Evolutionary conservation across 1,140 invertebrate species (phyloP).

Genomic region (Drosophila persimilis): DNA sequence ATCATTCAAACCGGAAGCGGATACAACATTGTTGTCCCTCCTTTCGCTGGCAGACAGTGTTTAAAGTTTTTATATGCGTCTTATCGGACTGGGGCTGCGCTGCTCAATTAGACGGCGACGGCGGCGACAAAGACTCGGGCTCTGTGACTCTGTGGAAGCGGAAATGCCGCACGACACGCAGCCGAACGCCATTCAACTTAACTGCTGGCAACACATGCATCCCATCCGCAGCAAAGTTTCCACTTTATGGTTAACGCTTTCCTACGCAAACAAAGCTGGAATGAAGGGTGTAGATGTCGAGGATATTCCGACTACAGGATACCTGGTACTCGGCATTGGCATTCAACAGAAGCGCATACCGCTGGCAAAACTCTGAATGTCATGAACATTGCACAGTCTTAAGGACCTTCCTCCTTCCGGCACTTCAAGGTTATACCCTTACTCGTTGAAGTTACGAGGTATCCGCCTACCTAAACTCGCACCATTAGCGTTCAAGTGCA

Average conservation of each 20-base stretch:
- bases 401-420: too few relatives aligned
- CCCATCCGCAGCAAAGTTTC: slow-evolving; percentile 19
- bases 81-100: slow-evolving; percentile 16
- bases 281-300: too few relatives aligned
- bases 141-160: neutral
- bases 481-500: slow-evolving; percentile 51
- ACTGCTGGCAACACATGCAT: slow-evolving; percentile 30
- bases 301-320: too few relatives aligned
- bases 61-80: slow-evolving; percentile 35
- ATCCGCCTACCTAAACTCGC: neutral
- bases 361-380: too few relatives aligned
- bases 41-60: neutral
- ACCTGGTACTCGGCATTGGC: too few relatives aligned
- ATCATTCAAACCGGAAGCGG: slow-evolving; percentile 50
- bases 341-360: too few relatives aligned
- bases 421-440: too few relatives aligned
- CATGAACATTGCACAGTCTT: too few relatives aligned
- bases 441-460: too few relatives aligned
- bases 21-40: slow-evolving; percentile 28
- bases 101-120: slow-evolving; percentile 36
- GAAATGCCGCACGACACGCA: slow-evolving; percentile 24
- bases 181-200: neutral
- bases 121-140: neutral
- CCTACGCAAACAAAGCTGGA: slow-evolving; percentile 30
- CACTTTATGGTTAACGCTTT: slow-evolving; percentile 36